Conservation (phyloP, 2,113 vertebrate species). For the Prinia subflava region DNA sequence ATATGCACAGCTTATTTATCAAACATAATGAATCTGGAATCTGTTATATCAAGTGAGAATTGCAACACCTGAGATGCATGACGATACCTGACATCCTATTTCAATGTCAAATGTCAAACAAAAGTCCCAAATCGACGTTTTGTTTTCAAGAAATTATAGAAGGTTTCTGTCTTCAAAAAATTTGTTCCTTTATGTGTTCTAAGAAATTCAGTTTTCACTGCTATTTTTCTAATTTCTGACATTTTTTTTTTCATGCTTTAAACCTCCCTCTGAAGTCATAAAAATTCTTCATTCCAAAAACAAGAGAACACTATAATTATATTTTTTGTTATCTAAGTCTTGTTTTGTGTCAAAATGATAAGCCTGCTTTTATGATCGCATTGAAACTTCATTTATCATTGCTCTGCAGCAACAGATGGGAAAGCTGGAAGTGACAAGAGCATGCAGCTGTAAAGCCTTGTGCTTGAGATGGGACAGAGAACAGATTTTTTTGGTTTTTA, state of each 20-base stretch:
- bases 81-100: not conserved
- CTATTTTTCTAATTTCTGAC: not conserved
- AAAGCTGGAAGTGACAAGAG: slow-evolving; percentile 20
- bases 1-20: not conserved
- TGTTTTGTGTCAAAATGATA: slow-evolving; percentile 28
- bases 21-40: not conserved
- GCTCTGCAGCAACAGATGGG: slow-evolving; percentile 1
- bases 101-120: not conserved
- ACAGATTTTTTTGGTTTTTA: not conserved
- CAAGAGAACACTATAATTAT: not conserved
- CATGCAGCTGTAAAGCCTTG: not conserved
- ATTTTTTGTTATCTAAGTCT: slow-evolving; percentile 3
- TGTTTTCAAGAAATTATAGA: not conserved
- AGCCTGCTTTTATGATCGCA: not conserved
- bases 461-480: not conserved
- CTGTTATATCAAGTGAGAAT: not conserved
- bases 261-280: not conserved
- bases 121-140: not conserved
- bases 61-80: not conserved
- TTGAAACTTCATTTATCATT: slow-evolving; percentile 35
- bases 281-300: not conserved
- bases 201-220: not conserved
- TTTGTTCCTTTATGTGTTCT: not conserved
- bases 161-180: not conserved
- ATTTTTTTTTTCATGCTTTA: not conserved